A percentile compares a stretch with the other conserved stretches of the same genome.
These are phyloP conservation scores for Coptodon bakossiorum DNA, from an alignment of 2,113 vertebrate species.

Conservation along the genomic window DNA sequence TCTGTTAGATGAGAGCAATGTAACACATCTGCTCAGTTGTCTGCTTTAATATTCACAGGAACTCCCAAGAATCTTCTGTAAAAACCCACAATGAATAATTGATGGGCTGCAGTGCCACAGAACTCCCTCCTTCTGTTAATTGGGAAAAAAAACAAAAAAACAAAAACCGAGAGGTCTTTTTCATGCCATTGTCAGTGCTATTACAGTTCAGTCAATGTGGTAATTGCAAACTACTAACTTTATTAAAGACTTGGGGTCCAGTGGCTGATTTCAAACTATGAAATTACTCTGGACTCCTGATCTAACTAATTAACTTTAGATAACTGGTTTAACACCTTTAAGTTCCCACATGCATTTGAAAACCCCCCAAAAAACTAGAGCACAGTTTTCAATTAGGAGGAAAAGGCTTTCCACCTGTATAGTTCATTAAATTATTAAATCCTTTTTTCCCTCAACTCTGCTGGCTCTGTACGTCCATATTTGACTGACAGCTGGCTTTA, in stretches of 20 bases:
- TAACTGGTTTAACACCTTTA: not conserved
- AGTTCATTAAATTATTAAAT: not conserved
- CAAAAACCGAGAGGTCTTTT: conserved; percentile 17
- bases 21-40: conserved; percentile 64
- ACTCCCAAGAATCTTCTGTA: conserved; percentile 59
- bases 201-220: not conserved
- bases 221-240: not conserved
- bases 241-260: conserved; percentile 2
- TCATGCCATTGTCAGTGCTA: not conserved
- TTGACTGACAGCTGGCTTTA: not conserved
- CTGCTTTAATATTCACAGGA: conserved; percentile 69
- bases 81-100: conserved; percentile 71
- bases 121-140: conserved; percentile 68
- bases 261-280: not conserved
- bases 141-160: not conserved
- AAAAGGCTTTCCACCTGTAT: not conserved
- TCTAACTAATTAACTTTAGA: not conserved
- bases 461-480: not conserved
- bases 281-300: not conserved
- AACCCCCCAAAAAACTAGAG: not conserved
- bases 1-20: conserved; percentile 54
- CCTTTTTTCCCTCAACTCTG: not conserved
- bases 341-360: not conserved
- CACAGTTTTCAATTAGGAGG: not conserved
- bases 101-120: conserved; percentile 58